These are phyloP conservation scores for Cheumatopsyche charites DNA, from an alignment of 1,140 invertebrate genomes.

Conservation along the genomic window DNA sequence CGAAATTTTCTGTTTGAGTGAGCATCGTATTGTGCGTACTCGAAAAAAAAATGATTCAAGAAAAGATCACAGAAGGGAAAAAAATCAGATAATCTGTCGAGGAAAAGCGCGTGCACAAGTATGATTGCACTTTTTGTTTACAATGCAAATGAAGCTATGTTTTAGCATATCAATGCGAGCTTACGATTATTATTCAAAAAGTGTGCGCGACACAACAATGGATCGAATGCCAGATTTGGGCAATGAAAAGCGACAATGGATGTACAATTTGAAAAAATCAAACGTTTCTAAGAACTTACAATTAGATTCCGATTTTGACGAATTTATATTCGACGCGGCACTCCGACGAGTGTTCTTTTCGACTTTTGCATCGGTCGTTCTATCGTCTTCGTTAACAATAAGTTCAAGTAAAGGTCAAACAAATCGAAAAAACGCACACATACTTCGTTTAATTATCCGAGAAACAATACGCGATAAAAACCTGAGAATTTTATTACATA, in stretches of 20 bases:
- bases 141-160: not conserved
- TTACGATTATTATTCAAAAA: constrained; percentile 1
- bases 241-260: not conserved
- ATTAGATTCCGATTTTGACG: no score
- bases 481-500: no score
- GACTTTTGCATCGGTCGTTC: no score
- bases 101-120: not conserved
- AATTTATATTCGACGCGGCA: no score
- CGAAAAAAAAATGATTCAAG: not conserved
- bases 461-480: no score
- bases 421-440: no score
- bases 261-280: not conserved
- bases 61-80: not conserved
- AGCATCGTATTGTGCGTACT: not conserved
- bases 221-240: constrained; percentile 1
- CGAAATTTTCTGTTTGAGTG: not conserved
- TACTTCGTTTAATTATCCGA: no score
- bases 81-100: not conserved
- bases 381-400: no score
- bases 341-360: no score
- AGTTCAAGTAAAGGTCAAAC: no score
- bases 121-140: constrained; percentile 5
- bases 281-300: not conserved
- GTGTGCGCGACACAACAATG: constrained; percentile 2
- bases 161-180: not conserved